A percentile compares a stretch with the other conserved stretches of the same genome.
These are phyloP conservation scores for Bovichtus diacanthus DNA, from an alignment of 2,797 vertebrate species.

Conservation along the genomic window DNA sequence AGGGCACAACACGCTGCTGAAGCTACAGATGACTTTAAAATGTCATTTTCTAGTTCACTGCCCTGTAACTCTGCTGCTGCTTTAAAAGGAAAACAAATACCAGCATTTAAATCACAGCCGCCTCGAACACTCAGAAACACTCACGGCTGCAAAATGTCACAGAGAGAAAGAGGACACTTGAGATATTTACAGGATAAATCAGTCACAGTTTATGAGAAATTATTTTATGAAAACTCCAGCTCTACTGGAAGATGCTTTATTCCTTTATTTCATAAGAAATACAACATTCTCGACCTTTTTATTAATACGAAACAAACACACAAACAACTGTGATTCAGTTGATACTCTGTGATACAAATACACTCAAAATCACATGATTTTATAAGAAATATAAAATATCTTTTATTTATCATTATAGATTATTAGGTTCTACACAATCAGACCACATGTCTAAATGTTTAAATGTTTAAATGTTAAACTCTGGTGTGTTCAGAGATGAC, in stretches of 20 bases:
- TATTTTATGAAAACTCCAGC: background rate
- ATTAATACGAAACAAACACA: background rate
- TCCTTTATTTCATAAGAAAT: background rate
- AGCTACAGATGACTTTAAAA: constrained; percentile 82
- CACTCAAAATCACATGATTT: no score
- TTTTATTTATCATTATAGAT: no score
- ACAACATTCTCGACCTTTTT: background rate
- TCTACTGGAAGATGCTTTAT: background rate
- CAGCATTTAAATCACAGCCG: constrained; percentile 79
- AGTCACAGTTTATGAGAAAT: background rate
- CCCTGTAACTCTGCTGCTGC: constrained; percentile 82
- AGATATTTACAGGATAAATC: constrained; percentile 39
- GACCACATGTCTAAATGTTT: no score
- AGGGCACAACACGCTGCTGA: constrained; percentile 75
- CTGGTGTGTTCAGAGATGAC: no score
- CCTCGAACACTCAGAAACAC: constrained; percentile 34
- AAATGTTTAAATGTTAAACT: no score
- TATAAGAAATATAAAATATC: no score
- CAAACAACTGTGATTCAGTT: background rate
- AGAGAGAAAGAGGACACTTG: constrained; percentile 35
- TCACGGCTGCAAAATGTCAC: constrained; percentile 64
- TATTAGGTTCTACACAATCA: no score
- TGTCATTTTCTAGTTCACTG: constrained; percentile 90
- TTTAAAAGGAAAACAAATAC: constrained; percentile 83
- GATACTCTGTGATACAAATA: no score